phyloP scores from a whole-genome alignment of 2,888 invertebrate species.

The Cloeon dipterum region DNA sequence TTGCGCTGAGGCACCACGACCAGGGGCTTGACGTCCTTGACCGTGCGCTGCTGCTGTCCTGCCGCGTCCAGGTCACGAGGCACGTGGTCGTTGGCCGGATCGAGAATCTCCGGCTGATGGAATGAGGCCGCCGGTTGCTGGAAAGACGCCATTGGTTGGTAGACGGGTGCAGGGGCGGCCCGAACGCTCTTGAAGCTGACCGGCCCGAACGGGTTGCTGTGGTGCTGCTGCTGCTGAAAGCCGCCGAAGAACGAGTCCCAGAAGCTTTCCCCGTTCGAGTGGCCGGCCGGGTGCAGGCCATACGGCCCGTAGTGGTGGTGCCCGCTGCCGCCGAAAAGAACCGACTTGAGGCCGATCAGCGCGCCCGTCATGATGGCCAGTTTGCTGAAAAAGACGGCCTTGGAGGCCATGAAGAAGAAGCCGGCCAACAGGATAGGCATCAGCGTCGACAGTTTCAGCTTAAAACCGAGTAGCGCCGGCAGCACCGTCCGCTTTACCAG shows the following conservation, averaged over 20 bases:
- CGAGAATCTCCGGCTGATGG: background rate
- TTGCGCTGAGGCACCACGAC: background rate
- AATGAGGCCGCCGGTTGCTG: background rate
- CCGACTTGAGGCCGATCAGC: background rate
- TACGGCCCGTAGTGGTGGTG: background rate
- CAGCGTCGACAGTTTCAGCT: slow-evolving; percentile 1
- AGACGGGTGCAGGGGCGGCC: too few species aligned
- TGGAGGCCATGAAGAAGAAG: background rate
- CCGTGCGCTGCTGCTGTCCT: background rate
- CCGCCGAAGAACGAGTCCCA: background rate
- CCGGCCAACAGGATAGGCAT: background rate
- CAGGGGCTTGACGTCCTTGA: background rate
- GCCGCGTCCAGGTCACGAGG: background rate
- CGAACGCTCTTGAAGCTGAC: background rate
- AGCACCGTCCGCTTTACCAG: background rate
- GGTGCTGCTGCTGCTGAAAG: too few species aligned
- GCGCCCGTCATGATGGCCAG: background rate
- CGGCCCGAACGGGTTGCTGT: background rate
- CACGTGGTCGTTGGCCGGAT: background rate
- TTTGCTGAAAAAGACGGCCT: slow-evolving; percentile 1
- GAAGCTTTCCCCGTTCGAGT: background rate
- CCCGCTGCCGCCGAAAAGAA: background rate
- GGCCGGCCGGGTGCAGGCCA: background rate
- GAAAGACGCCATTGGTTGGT: too few species aligned
- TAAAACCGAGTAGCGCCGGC: background rate